Evolutionary conservation across 2,113 vertebrate genomes (phyloP).

Genomic region (Nycticorax nycticorax): DNA sequence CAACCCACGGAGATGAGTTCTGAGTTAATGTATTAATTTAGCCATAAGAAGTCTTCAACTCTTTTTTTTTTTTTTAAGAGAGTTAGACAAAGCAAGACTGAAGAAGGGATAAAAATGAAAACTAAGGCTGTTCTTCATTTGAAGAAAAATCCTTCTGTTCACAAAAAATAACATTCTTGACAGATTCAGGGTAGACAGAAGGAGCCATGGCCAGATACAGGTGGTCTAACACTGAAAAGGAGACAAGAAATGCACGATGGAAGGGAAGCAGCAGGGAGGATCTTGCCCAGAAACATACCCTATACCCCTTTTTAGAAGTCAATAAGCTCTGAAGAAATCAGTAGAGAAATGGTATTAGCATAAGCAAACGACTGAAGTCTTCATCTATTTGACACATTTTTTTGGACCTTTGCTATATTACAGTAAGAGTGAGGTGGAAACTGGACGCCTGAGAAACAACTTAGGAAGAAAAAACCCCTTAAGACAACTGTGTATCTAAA

Average conservation of each 20-base stretch:
- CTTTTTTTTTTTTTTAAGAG: not conserved
- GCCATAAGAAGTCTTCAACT: not conserved
- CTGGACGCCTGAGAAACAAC: not conserved
- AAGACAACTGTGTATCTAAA: not conserved
- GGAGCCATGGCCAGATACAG: not conserved
- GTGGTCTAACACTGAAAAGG: not conserved
- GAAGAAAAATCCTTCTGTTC: not conserved
- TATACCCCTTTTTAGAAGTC: not conserved
- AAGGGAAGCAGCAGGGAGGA: not conserved
- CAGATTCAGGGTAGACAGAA: not conserved
- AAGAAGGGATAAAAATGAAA: not conserved
- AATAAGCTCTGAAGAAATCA: not conserved
- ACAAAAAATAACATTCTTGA: not conserved
- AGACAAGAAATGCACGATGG: accelerated
- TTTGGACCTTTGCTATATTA: not conserved
- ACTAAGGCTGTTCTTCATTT: not conserved
- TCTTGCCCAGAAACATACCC: not conserved
- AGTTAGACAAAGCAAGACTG: not conserved
- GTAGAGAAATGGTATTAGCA: not conserved
- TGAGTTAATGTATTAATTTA: not conserved
- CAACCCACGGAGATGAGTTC: not conserved
- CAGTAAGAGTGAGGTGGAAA: not conserved
- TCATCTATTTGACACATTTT: not conserved
- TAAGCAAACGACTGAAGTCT: not conserved
- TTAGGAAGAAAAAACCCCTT: not conserved